Evolutionary conservation across 2,113 vertebrate species (phyloP), one percentile per base, ranked within the genome.

Genomic region (Pelobates fuscus): DNA sequence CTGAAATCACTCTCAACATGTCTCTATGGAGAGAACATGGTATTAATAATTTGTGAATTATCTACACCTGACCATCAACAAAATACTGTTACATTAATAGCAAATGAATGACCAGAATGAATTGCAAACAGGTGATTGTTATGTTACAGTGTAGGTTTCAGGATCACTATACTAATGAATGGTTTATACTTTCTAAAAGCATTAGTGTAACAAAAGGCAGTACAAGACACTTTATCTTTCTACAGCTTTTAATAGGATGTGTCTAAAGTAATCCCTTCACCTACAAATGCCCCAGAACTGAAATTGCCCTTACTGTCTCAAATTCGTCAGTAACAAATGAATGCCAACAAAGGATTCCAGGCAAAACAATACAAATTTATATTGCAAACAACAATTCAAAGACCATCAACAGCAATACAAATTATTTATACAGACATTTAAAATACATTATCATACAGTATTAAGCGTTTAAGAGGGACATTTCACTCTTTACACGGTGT

Each of bases 201-300:
- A 74, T 57, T 65, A 74, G 71, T 74, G 62, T 74, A 74, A 74
- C 71, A 74, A 74, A 27, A 57, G 61, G 52, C 62, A 27, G 41
- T 57, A 65, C 61, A 66, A 26, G 71, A 74, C 54, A 74, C 62
- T 57, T 17, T 57, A 74, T 74, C 61, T 65, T 27, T 59, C 23
- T 58, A 23, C 3, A 25, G 55, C 61, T 65, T 61, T 27, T 61
- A 61, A 29, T 61, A 61, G 27, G 26, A 14, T n/a, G 25, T 17
- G 25, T 61, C 61, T 57, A 58, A 14, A 18, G 71, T 74, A 41
- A 74, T 18, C 71, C 62, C 61, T 26, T 65, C 27, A 65, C 71
- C 71, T 27, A 55, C 20, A 12, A 55, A 27, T 64, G 70, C 60
- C 61, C 59, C 46, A 18, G 20, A 61, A 18, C 21, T 18, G 12